Conservation (phyloP, 2,888 invertebrate species). For the Drosophila limbata region DNA sequence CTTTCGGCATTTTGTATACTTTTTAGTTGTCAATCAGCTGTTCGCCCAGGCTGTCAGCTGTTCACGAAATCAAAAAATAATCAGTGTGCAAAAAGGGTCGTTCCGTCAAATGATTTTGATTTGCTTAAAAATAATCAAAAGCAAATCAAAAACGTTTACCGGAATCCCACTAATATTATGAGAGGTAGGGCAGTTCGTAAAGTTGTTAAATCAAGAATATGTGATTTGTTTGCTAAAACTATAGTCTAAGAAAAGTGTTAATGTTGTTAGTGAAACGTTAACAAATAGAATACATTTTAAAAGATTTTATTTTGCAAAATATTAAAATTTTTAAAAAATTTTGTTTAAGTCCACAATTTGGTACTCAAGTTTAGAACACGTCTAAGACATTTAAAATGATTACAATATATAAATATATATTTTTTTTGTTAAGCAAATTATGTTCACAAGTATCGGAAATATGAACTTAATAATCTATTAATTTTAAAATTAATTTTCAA, state of each 20-base stretch:
- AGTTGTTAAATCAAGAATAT: neutral
- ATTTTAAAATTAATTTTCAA: neutral
- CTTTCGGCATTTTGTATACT: no score
- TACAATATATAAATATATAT: conserved; percentile 9
- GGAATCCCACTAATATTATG: no score
- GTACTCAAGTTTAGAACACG: conserved; percentile 3
- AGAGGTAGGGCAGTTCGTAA: neutral
- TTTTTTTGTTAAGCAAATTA: conserved; percentile 1
- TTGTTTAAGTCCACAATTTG: conserved; percentile 31
- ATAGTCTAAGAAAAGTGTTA: no score
- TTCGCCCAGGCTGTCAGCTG: no score
- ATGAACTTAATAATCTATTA: neutral
- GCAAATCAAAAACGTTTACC: no score
- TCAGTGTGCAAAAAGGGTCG: no score
- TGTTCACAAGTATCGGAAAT: neutral
- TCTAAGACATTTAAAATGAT: conserved; percentile 9
- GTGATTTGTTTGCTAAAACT: neutral
- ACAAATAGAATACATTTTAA: neutral
- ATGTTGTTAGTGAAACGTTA: no score
- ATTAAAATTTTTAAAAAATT: conserved; percentile 18
- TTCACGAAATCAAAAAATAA: no score
- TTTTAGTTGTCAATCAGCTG: no score
- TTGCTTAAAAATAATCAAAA: no score
- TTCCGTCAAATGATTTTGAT: no score
- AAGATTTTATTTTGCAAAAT: conserved; percentile 17